These are phyloP conservation scores for Drosophila quadrilineata DNA, from an alignment of 1,140 invertebrate genomes.

Conservation along the genomic window DNA sequence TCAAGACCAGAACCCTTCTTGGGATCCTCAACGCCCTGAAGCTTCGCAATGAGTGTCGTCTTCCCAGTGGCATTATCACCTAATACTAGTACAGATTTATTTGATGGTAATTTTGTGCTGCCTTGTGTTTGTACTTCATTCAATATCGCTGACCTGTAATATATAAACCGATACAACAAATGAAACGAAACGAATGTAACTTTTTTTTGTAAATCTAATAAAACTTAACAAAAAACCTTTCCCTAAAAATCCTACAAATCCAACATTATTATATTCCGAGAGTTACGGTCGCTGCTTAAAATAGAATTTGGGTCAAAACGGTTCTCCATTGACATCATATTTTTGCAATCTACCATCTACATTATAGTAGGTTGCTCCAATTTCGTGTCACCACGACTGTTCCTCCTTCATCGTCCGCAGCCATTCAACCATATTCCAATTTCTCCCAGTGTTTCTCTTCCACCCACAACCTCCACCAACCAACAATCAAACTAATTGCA, in stretches of 20 bases:
- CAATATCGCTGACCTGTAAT: slow-evolving; percentile 93
- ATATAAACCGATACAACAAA: not conserved
- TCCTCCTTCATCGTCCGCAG: not conserved
- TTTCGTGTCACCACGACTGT: slow-evolving; percentile 17
- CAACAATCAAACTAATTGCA: slow-evolving; percentile 44
- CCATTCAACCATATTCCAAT: no score
- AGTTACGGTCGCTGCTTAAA: no score
- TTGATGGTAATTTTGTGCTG: slow-evolving; percentile 95
- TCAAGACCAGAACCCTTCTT: slow-evolving; percentile 98
- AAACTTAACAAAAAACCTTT: no score
- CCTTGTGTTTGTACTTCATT: slow-evolving; percentile 96
- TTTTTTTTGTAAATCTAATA: no score
- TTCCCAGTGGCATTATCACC: slow-evolving; percentile 98
- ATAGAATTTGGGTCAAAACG: slow-evolving; percentile 37
- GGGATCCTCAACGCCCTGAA: slow-evolving; percentile 96
- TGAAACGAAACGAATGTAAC: not conserved
- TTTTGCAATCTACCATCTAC: slow-evolving; percentile 36
- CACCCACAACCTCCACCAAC: no score
- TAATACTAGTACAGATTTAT: slow-evolving; percentile 95
- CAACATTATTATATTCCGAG: no score
- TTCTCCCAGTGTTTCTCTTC: no score
- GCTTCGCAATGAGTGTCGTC: slow-evolving; percentile 96
- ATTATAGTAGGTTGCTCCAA: slow-evolving; percentile 17
- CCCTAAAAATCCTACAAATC: not conserved
- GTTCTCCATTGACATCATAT: slow-evolving; percentile 20